Conservation (phyloP, 2,113 vertebrate species). For the Setophaga coronata region DNA sequence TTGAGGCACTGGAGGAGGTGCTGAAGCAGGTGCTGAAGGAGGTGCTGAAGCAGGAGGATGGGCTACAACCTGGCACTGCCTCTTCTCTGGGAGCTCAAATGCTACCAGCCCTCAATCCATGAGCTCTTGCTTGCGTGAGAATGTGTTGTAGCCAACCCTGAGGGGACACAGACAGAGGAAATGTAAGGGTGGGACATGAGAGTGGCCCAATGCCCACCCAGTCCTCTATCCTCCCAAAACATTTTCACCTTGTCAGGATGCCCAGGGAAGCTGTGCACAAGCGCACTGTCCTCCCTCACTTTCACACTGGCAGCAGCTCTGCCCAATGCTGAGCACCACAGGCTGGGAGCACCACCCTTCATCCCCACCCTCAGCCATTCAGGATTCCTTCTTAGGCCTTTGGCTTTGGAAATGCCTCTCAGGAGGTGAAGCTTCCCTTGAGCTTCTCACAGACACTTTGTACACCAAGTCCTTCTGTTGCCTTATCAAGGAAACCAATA, state of each 20-base stretch:
- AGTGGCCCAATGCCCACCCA: neutral
- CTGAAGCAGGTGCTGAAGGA: too few relatives aligned
- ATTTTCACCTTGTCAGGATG: accelerated
- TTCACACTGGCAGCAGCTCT: neutral
- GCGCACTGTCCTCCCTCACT: neutral
- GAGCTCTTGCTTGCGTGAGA: accelerated
- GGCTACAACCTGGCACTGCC: neutral
- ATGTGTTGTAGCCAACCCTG: accelerated
- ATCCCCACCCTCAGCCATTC: neutral
- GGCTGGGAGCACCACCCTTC: neutral
- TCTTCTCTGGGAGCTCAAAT: neutral
- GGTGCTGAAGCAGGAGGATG: neutral
- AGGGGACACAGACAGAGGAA: neutral
- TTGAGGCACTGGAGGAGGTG: too few relatives aligned
- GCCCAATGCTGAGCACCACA: neutral
- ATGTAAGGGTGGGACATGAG: accelerated
- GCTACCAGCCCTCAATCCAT: neutral
- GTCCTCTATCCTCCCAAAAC: too few relatives aligned
- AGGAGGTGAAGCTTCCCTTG: neutral
- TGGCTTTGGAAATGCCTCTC: neutral
- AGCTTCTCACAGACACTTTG: too few relatives aligned
- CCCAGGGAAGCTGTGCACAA: neutral
- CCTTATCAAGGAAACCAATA: neutral
- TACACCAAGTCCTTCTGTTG: neutral
- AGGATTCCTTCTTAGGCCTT: neutral